phyloP scores from a whole-genome alignment of 1,140 invertebrate species.

The Frieseomelitta varia region DNA sequence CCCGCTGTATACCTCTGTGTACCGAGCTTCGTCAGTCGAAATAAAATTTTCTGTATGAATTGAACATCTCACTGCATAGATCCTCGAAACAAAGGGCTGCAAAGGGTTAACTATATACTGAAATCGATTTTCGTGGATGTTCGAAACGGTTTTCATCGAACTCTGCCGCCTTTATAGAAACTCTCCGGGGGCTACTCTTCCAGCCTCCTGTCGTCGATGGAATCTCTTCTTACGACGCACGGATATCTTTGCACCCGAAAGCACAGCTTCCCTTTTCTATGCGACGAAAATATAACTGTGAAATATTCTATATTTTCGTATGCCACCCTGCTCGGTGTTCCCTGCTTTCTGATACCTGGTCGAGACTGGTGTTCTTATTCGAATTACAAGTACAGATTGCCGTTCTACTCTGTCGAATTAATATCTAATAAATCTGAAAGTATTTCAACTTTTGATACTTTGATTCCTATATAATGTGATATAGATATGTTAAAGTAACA shows the following conservation, averaged over 20 bases:
- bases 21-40: constrained; percentile 1
- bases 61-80: not conserved
- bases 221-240: not conserved
- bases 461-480: no score
- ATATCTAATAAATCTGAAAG: not conserved
- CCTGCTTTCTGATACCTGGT: not conserved
- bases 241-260: not conserved
- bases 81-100: not conserved
- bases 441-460: not conserved
- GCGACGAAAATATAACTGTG: not conserved
- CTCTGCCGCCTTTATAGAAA: constrained; percentile 18
- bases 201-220: not conserved
- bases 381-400: no score
- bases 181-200: not conserved
- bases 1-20: not conserved
- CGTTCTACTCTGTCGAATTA: not conserved
- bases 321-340: constrained; percentile 2
- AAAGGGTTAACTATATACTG: constrained; percentile 38
- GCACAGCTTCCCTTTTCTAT: not conserved
- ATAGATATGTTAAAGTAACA: no score
- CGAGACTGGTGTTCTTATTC: not conserved
- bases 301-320: constrained; percentile 24
- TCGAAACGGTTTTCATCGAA: constrained; percentile 17
- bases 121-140: not conserved
- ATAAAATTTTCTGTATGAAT: not conserved